Evolutionary conservation across 1,140 invertebrate species (phyloP).

Genomic region (Panagrolaimus sp.): DNA sequence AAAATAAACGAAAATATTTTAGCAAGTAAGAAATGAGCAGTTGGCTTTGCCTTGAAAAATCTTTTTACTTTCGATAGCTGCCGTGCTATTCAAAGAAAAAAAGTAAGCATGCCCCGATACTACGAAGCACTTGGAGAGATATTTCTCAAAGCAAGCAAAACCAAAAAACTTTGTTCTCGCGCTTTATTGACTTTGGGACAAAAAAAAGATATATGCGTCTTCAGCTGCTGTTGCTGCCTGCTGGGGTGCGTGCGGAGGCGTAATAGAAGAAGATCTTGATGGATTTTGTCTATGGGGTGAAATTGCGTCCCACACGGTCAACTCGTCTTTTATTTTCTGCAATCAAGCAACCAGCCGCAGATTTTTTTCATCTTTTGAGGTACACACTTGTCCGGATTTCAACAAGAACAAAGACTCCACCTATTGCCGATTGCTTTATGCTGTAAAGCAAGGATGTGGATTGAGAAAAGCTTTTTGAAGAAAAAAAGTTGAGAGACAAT

Average conservation of each 20-base stretch:
- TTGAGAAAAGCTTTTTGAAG: neutral
- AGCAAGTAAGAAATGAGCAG: neutral
- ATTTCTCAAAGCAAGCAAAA: neutral
- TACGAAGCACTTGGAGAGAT: constrained; percentile 11
- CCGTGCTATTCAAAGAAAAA: constrained; percentile 12
- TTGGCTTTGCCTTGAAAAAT: neutral
- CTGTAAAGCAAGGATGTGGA: constrained; percentile 6
- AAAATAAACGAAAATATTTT: constrained; percentile 1
- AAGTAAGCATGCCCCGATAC: constrained; percentile 14
- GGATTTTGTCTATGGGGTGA: too few relatives aligned
- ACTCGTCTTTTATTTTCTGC: neutral
- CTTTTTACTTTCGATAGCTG: too few relatives aligned
- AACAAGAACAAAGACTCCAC: neutral
- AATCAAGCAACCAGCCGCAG: constrained; percentile 1
- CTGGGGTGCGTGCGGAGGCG: constrained; percentile 6
- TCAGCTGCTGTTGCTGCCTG: neutral
- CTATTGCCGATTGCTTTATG: neutral
- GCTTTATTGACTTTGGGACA: constrained; percentile 12
- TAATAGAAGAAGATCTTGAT: too few relatives aligned
- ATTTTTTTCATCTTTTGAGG: neutral
- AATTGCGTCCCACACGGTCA: too few relatives aligned
- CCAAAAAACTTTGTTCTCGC: neutral
- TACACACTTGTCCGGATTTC: constrained; percentile 7
- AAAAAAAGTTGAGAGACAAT: constrained; percentile 6
- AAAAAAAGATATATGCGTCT: neutral